A percentile compares a stretch with the other conserved stretches of the same genome.
These are phyloP conservation scores for Pheosia tremula DNA, from an alignment of 2,888 invertebrate species.

Conservation along the genomic window DNA sequence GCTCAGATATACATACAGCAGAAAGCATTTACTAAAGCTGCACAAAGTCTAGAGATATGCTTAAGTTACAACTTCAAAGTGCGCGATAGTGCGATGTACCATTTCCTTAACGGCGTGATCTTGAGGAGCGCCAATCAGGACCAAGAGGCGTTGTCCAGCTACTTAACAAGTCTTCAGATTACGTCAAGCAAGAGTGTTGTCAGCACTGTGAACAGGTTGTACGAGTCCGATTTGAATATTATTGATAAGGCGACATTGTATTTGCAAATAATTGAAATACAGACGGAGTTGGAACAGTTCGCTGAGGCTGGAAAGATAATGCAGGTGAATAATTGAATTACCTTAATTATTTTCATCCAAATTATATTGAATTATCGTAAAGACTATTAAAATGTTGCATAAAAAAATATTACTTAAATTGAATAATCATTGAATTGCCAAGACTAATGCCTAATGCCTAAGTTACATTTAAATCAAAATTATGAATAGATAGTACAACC, in stretches of 20 bases:
- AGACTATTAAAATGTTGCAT: too few relatives aligned
- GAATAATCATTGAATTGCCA: too few relatives aligned
- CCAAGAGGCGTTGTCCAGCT: slow-evolving; percentile 89
- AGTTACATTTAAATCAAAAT: too few relatives aligned
- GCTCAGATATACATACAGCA: slow-evolving; percentile 93
- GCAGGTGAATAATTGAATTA: slow-evolving; percentile 79
- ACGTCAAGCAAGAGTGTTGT: slow-evolving; percentile 69
- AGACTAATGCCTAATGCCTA: too few relatives aligned
- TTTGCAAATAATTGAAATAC: slow-evolving; percentile 92
- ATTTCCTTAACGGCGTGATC: slow-evolving; percentile 93
- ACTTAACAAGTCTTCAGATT: slow-evolving; percentile 89
- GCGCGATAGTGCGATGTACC: slow-evolving; percentile 95
- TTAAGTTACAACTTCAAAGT: slow-evolving; percentile 97
- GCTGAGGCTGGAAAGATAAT: slow-evolving; percentile 93
- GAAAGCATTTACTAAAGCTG: slow-evolving; percentile 89
- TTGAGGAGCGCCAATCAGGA: slow-evolving; percentile 89
- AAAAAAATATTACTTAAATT: too few relatives aligned
- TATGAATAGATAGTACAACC: too few relatives aligned
- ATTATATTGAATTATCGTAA: too few relatives aligned
- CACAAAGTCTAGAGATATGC: slow-evolving; percentile 94
- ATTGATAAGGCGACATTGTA: slow-evolving; percentile 94
- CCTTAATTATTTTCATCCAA: background rate
- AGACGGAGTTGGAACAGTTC: slow-evolving; percentile 87
- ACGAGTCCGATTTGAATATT: slow-evolving; percentile 80
- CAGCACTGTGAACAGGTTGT: slow-evolving; percentile 55